Conservation (phyloP, 2,888 invertebrate genomes). For the Chalcosyrphus nemorum region DNA sequence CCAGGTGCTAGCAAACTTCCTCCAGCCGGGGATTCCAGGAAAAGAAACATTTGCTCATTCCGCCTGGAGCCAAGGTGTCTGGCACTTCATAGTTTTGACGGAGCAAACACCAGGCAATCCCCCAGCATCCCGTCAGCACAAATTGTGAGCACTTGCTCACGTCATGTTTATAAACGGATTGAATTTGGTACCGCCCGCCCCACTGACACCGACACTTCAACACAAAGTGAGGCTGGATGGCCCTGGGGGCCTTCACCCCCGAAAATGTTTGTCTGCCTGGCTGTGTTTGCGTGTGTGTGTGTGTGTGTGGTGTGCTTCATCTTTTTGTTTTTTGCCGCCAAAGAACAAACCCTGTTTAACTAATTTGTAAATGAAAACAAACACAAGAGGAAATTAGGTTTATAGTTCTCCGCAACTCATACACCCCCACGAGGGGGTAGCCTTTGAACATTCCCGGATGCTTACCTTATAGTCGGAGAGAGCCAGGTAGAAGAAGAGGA, state of each 20-base stretch:
- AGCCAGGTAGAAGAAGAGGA: conserved; percentile 38
- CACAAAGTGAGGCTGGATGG: conserved; percentile 52
- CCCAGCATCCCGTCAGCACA: conserved; percentile 20
- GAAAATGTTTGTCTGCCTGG: conserved; percentile 47
- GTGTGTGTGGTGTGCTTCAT: neutral
- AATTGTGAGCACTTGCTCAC: conserved; percentile 64
- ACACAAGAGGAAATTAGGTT: conserved; percentile 70
- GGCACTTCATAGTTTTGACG: conserved; percentile 51
- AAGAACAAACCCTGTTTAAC: conserved; percentile 70
- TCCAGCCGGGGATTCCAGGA: conserved; percentile 9
- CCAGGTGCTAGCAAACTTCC: neutral
- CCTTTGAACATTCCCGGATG: conserved; percentile 61
- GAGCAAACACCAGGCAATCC: conserved; percentile 26
- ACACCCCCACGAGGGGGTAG: conserved; percentile 12
- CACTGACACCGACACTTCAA: conserved; percentile 35
- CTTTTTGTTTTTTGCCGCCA: conserved; percentile 45
- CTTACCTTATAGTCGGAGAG: conserved; percentile 22
- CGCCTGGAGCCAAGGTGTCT: conserved; percentile 67
- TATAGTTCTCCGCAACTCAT: conserved; percentile 49
- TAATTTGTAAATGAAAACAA: conserved; percentile 74
- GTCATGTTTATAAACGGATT: conserved; percentile 58
- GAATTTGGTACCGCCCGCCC: neutral
- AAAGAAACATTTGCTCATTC: conserved; percentile 10
- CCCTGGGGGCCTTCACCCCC: conserved; percentile 42
- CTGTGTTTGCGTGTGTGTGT: too few species aligned